A percentile compares a stretch with the other conserved stretches of the same genome.
Evolutionary conservation across 2,888 invertebrate species (phyloP).

Genomic region (Andrena bicolor): DNA sequence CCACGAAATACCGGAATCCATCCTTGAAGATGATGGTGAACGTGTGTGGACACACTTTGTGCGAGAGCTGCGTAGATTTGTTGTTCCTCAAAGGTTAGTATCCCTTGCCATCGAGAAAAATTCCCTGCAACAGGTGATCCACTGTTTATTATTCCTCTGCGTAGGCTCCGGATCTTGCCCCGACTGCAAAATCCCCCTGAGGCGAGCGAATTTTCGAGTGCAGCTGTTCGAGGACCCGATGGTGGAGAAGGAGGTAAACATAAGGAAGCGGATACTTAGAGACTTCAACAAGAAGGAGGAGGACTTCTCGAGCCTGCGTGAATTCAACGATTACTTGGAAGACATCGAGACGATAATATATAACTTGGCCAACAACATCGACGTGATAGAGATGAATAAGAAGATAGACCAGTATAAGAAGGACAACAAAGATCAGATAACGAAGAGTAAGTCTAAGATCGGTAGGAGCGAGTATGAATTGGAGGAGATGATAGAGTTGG

Average conservation of each 20-base stretch:
- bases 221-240: slow-evolving; percentile 98
- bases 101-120: not conserved
- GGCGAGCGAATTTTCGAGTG: slow-evolving; percentile 95
- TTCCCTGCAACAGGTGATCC: not conserved
- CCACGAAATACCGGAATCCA: slow-evolving; percentile 98
- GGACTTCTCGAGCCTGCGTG: slow-evolving; percentile 93
- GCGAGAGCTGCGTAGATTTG: slow-evolving; percentile 98
- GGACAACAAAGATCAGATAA: slow-evolving; percentile 94
- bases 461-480: slow-evolving; percentile 94
- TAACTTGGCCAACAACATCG: slow-evolving; percentile 95
- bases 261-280: slow-evolving; percentile 93
- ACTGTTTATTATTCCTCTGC: slow-evolving; percentile 59
- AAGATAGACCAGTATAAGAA: slow-evolving; percentile 96
- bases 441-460: slow-evolving; percentile 92
- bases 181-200: slow-evolving; percentile 95
- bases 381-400: slow-evolving; percentile 95
- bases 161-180: slow-evolving; percentile 97
- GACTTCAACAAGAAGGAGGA: slow-evolving; percentile 98
- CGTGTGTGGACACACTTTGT: slow-evolving; percentile 98
- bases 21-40: slow-evolving; percentile 99
- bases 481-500: slow-evolving; percentile 93
- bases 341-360: slow-evolving; percentile 96
- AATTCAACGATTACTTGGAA: slow-evolving; percentile 98
- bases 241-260: slow-evolving; percentile 99
- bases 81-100: slow-evolving; percentile 95